Evolutionary conservation across 2,888 invertebrate species (phyloP).

Genomic region (Cantharis rustica): DNA sequence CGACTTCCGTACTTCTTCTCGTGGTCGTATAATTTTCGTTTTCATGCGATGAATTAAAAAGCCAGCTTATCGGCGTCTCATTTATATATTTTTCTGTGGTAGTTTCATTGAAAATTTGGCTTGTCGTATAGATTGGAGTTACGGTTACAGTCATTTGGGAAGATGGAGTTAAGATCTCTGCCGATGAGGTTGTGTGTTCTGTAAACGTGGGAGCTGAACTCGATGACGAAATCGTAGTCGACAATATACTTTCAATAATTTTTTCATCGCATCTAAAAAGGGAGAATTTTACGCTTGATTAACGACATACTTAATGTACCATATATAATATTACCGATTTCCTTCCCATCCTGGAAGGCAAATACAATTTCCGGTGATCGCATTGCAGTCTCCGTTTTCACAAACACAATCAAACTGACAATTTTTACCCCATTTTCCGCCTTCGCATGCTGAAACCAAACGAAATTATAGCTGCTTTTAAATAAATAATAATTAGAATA

Average conservation of each 20-base stretch:
- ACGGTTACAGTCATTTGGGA: neutral
- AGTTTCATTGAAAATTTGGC: neutral
- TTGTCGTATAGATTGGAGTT: slow-evolving; percentile 15
- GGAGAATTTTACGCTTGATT: neutral
- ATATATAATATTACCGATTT: slow-evolving; percentile 60
- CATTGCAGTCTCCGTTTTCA: slow-evolving; percentile 66
- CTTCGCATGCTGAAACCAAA: slow-evolving; percentile 65
- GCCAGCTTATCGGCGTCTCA: neutral
- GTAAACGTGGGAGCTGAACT: neutral
- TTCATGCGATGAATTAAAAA: neutral
- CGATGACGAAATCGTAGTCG: neutral
- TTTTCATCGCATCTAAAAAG: neutral
- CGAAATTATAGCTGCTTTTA: neutral
- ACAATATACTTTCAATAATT: neutral
- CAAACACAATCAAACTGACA: slow-evolving; percentile 73
- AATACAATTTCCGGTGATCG: slow-evolving; percentile 66
- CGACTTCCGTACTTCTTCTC: slow-evolving; percentile 43
- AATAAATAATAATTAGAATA: slow-evolving; percentile 1
- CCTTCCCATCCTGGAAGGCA: slow-evolving; percentile 74
- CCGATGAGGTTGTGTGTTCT: neutral
- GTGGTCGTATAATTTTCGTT: neutral
- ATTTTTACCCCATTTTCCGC: slow-evolving; percentile 74
- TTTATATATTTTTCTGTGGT: slow-evolving; percentile 24
- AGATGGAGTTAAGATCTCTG: neutral
- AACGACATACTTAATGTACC: neutral